phyloP scores from a whole-genome alignment of 2,888 invertebrate genomes.

The Catotricha subobsoleta region DNA sequence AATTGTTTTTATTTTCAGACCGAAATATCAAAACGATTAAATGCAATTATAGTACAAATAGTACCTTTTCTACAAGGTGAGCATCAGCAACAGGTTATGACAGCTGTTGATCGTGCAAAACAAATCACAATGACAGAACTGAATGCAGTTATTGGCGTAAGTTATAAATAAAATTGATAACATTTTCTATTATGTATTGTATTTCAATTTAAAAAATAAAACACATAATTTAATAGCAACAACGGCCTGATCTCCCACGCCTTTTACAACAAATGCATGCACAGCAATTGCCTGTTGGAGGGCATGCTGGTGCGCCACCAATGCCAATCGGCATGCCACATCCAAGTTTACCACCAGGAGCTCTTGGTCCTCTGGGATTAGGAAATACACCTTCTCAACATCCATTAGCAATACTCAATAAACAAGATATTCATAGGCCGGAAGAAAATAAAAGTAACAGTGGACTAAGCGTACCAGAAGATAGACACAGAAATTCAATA shows the following conservation, averaged over 20 bases:
- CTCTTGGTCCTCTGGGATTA: conserved; percentile 41
- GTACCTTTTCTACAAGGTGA: conserved; percentile 82
- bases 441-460: conserved; percentile 59
- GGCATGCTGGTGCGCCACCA: conserved; percentile 58
- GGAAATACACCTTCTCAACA: conserved; percentile 50
- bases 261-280: conserved; percentile 86
- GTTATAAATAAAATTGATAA: conserved; percentile 22
- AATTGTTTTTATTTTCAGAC: conserved; percentile 39
- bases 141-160: conserved; percentile 85
- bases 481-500: conserved; percentile 53
- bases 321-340: conserved; percentile 46
- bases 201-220: conserved; percentile 1
- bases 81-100: conserved; percentile 83
- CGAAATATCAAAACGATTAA: conserved; percentile 87
- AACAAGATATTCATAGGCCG: conserved; percentile 58
- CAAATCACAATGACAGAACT: conserved; percentile 91
- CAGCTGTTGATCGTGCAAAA: conserved; percentile 85
- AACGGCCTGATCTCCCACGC: conserved; percentile 65
- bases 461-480: conserved; percentile 30
- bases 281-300: conserved; percentile 50
- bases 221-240: conserved; percentile 44
- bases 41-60: conserved; percentile 84
- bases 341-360: conserved; percentile 35
- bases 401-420: conserved; percentile 59
- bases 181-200: not conserved